Base-by-base conservation (phyloP, 2,113 vertebrate species). In the Phalacrocorax carbo region DNA sequence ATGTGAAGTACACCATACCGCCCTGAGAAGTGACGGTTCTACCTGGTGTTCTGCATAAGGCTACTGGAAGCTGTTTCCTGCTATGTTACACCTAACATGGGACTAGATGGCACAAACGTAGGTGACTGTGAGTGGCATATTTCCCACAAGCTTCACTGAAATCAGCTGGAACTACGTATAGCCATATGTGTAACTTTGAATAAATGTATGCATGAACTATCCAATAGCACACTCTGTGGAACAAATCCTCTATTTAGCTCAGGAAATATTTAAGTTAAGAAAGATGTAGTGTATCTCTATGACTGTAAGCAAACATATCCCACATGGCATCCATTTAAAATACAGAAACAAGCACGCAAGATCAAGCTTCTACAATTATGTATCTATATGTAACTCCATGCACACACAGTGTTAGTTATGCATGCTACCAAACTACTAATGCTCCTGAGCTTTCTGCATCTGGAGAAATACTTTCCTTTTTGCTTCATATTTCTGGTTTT, bases 211-310 rank as follows among this genome's bases (percentile, higher is more conserved):
- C 44, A 38, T 60, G 51, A 95, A 49, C 34, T 82, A 80, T 42
- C 66, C 73, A 75, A 40, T 30, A 92, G 54, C 70, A 90, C 57
- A 88, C 25, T 82, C 84, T 72, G 48, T 72, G 86, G 94, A 97
- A 97, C 92, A 91, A 86, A 85, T 64, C n/a, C 60, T 75, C 38
- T 95, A 19, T 86, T 94, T 80, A 60, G 70, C 62, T 85, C 46
- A 46, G 71, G 52, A 95, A 93, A 91, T 44, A 42, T 48, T 83
- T 86, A 93, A 69, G 78, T 90, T 72, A 84, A 79, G 86, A 90
- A 88, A 76, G 66, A 89, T 91, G 34, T 87, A 87, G 44, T 60
- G n/a, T 81, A 65, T 96, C 86, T 85, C 52, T 64, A 94, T 87
- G 77, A 57, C 68, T 52, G 44, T 62, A 82, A 75, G 71, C 38